Conservation (phyloP, 2,888 invertebrate species). For the Deilephila elpenor region DNA sequence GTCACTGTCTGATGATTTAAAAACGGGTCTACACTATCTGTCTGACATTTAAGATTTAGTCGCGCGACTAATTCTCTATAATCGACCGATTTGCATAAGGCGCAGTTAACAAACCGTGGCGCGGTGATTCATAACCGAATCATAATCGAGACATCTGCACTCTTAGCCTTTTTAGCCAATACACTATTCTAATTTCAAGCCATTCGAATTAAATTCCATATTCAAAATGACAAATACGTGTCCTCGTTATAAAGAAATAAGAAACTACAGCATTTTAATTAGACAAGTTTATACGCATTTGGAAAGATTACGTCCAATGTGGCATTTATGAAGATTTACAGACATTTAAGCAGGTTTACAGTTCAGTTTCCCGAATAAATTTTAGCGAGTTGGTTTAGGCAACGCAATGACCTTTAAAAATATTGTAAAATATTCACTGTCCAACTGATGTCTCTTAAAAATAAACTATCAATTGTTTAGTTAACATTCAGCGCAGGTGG, state of each 20-base stretch:
- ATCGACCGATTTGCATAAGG: constrained; percentile 25
- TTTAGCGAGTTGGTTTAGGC: constrained; percentile 18
- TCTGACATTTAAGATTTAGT: constrained; percentile 23
- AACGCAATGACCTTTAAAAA: constrained; percentile 33
- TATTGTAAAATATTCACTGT: constrained; percentile 39
- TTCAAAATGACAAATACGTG: neutral
- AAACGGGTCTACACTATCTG: constrained; percentile 7
- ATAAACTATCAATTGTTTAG: constrained; percentile 40
- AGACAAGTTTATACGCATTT: neutral
- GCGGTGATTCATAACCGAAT: constrained; percentile 16
- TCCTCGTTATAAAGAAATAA: neutral
- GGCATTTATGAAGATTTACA: constrained; percentile 19
- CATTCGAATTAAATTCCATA: neutral
- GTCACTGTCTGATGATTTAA: constrained; percentile 6
- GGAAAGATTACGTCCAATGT: neutral
- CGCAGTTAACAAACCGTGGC: constrained; percentile 14
- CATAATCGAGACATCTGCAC: constrained; percentile 5
- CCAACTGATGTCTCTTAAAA: constrained; percentile 46
- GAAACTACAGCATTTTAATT: neutral
- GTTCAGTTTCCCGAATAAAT: constrained; percentile 27
- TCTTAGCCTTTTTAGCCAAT: constrained; percentile 2
- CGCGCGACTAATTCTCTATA: constrained; percentile 22
- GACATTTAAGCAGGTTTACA: neutral
- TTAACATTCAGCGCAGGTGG: constrained; percentile 39
- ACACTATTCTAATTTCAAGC: neutral